A percentile compares a stretch with the other conserved stretches of the same genome.
Conservation (phyloP, 2,888 invertebrate species). For the Oscheius myriophilus region DNA sequence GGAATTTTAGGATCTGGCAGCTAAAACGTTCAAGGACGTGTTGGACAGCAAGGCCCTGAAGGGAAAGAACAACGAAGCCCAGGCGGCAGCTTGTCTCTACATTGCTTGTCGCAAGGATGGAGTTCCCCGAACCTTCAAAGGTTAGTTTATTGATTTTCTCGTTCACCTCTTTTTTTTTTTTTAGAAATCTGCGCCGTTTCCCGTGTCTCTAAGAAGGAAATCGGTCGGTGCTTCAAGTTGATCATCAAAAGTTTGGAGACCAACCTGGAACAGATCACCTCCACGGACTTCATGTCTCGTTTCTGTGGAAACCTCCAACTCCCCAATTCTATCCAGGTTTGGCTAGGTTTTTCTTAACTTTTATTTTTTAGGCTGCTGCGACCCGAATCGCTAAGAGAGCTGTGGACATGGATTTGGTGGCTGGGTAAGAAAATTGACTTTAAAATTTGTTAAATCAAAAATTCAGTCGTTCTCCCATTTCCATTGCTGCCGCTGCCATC, state of each 20-base stretch:
- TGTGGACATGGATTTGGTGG: slow-evolving; percentile 94
- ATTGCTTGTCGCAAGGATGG: slow-evolving; percentile 98
- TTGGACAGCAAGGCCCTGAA: slow-evolving; percentile 68
- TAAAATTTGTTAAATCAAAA: neutral
- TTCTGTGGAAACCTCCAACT: slow-evolving; percentile 91
- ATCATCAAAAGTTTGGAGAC: slow-evolving; percentile 95
- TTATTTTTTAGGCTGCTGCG: slow-evolving; percentile 78
- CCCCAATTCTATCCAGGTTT: slow-evolving; percentile 73
- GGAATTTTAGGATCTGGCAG: slow-evolving; percentile 84
- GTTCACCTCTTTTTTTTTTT: slow-evolving; percentile 3
- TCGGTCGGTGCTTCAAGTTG: slow-evolving; percentile 95
- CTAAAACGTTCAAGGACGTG: slow-evolving; percentile 91
- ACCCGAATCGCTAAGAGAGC: slow-evolving; percentile 96
- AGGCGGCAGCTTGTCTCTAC: slow-evolving; percentile 96
- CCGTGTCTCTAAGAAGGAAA: slow-evolving; percentile 94
- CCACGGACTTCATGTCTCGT: slow-evolving; percentile 90
- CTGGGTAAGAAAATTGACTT: slow-evolving; percentile 77
- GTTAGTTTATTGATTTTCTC: slow-evolving; percentile 38
- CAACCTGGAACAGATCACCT: slow-evolving; percentile 94
- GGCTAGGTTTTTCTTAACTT: neutral
- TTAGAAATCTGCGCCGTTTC: slow-evolving; percentile 96
- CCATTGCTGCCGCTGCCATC: slow-evolving; percentile 97
- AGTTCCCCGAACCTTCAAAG: slow-evolving; percentile 93
- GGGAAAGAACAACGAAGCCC: slow-evolving; percentile 72
- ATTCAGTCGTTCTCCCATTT: slow-evolving; percentile 87